phyloP scores from a whole-genome alignment of 2,888 invertebrate species.

The Polyommatus iphigenia region DNA sequence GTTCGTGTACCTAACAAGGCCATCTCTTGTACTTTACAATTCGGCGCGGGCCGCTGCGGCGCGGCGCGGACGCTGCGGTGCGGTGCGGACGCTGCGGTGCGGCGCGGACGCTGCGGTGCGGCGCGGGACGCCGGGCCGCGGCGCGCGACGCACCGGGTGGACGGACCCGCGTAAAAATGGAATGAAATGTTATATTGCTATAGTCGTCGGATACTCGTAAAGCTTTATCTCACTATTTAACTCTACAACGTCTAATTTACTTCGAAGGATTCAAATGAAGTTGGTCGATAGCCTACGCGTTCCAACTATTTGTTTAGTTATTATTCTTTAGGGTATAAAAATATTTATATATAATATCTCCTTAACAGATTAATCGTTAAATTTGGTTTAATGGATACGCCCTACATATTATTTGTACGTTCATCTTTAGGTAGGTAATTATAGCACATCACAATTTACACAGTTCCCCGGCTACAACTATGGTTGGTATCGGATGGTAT shows the following conservation, averaged over 20 bases:
- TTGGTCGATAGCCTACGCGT: conserved; percentile 65
- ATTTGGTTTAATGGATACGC: conserved; percentile 61
- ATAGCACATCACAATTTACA: conserved; percentile 65
- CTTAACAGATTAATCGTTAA: conserved; percentile 56
- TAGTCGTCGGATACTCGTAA: conserved; percentile 55
- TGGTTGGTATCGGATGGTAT: conserved; percentile 48
- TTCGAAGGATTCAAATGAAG: conserved; percentile 50
- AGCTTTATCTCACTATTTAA: conserved; percentile 63
- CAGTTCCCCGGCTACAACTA: conserved; percentile 54
- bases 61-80: conserved; percentile 37
- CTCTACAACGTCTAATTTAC: conserved; percentile 47
- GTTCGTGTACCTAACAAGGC: conserved; percentile 66
- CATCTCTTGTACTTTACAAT: conserved; percentile 70
- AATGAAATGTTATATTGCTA: conserved; percentile 64
- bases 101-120: conserved; percentile 37
- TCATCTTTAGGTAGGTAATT: conserved; percentile 64
- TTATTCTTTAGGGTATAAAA: conserved; percentile 71
- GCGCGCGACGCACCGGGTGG: conserved; percentile 39
- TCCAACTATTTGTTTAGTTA: conserved; percentile 49
- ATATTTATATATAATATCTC: conserved; percentile 58
- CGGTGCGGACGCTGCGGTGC: conserved; percentile 37
- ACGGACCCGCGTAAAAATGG: conserved; percentile 57
- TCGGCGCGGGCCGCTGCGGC: conserved; percentile 51
- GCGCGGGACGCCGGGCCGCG: conserved; percentile 41
- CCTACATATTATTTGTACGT: conserved; percentile 75